Percentiles rank a stretch among this genome's conserved stretches.
phyloP scores from a whole-genome alignment of 2,113 vertebrate species.

The Brienomyrus longianalis region DNA sequence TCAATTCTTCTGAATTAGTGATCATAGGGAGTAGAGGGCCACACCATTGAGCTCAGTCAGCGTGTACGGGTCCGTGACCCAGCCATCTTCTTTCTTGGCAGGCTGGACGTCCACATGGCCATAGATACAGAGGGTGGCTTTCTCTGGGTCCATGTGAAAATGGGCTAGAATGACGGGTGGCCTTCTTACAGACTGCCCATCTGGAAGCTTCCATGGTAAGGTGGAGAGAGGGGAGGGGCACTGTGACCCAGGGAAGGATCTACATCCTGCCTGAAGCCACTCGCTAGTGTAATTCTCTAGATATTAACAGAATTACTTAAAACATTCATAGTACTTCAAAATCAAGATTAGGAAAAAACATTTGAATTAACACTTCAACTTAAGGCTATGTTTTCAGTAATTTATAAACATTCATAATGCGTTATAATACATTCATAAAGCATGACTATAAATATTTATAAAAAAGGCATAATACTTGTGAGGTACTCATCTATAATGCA shows the following conservation, averaged over 20 bases:
- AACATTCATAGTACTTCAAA: not conserved
- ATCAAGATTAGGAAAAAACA: not conserved
- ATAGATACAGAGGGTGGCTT: conserved; percentile 64
- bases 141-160: conserved; percentile 52
- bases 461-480: too few species aligned
- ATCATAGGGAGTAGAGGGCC: not conserved
- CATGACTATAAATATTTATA: not conserved
- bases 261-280: not conserved
- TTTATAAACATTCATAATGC: too few species aligned
- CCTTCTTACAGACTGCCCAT: conserved; percentile 47
- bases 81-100: conserved; percentile 59
- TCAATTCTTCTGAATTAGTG: not conserved
- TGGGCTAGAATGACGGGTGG: conserved; percentile 60
- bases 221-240: not conserved
- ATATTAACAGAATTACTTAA: not conserved
- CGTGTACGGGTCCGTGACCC: conserved; percentile 55
- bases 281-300: not conserved
- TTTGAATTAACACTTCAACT: not conserved
- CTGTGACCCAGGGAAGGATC: not conserved
- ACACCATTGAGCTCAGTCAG: conserved; percentile 61
- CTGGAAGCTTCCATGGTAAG: conserved; percentile 45
- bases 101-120: conserved; percentile 71
- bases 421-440: too few species aligned
- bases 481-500: too few species aligned
- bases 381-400: too few species aligned